phyloP scores from a whole-genome alignment of 1,140 invertebrate genomes.

The Cotesia typhae region DNA sequence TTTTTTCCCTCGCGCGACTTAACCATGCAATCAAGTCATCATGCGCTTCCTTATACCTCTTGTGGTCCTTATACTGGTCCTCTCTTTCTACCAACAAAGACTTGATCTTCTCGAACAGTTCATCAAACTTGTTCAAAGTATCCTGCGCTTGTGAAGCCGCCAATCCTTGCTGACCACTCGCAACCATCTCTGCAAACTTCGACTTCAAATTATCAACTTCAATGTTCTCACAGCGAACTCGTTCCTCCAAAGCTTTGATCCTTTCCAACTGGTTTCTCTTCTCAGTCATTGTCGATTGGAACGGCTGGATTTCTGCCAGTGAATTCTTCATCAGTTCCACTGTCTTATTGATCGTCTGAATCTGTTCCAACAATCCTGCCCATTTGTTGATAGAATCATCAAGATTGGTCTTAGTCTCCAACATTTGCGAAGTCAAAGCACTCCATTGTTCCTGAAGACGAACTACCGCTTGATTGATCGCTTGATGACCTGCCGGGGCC shows the following conservation, averaged over 20 bases:
- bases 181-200: slow-evolving; percentile 88
- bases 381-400: slow-evolving; percentile 91
- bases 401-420: slow-evolving; percentile 87
- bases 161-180: slow-evolving; percentile 83
- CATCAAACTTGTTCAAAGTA: slow-evolving; percentile 73
- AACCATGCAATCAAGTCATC: slow-evolving; percentile 89
- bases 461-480: slow-evolving; percentile 84
- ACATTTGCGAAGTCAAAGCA: slow-evolving; percentile 83
- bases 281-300: slow-evolving; percentile 83
- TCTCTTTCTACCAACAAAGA: slow-evolving; percentile 78
- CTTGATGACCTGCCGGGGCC: slow-evolving; percentile 84
- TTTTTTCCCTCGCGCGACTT: slow-evolving; percentile 84
- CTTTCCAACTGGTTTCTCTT: slow-evolving; percentile 86
- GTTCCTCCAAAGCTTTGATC: slow-evolving; percentile 87
- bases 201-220: slow-evolving; percentile 89
- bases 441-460: slow-evolving; percentile 92
- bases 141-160: slow-evolving; percentile 85
- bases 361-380: slow-evolving; percentile 87
- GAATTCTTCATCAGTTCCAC: slow-evolving; percentile 79
- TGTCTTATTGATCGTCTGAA: slow-evolving; percentile 84
- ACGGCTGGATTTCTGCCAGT: slow-evolving; percentile 77
- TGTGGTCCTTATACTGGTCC: slow-evolving; percentile 87
- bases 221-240: slow-evolving; percentile 88
- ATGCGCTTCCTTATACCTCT: slow-evolving; percentile 86
- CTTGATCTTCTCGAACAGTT: slow-evolving; percentile 68